Base-by-base conservation (phyloP, 2,888 invertebrate genomes). In the Quadriops clusia region DNA sequence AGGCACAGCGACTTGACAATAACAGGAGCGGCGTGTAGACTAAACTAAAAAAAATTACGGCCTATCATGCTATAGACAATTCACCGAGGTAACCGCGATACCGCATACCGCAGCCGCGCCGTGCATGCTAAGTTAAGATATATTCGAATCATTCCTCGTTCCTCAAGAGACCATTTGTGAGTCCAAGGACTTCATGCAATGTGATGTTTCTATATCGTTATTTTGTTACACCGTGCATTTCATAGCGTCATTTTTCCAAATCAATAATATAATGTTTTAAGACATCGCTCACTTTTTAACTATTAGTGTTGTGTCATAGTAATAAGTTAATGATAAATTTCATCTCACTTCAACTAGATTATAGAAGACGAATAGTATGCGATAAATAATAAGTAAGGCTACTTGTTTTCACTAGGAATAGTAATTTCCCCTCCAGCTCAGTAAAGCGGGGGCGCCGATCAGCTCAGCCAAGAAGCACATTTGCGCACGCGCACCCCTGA, bases 231-330 rank as follows among this genome's bases (percentile, higher is more conserved):
- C 43, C 46, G 45, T 43, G 43, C 46, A 47, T 41, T 43, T 45
- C 41, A 51, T 47, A 50, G 47, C 50, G 49, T 50, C 50, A 48
- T 45, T 45, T 42, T 49, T 44, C 46, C 51, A 48, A 42, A 42
- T 43, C 39, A 42, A 39, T 41, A 42, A 42, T 8, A 32, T 20
- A 23, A 31, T 33, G 27, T 28, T 34, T 37, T 40, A 37, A 32
- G 37, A 45, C 48, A 46, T 49, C 46, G 53, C 54, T 54, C 53
- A 55, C 49, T 49, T 53, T 46, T 51, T 49, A 51, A 53, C 50
- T 50, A 50, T 56, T 54, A 54, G 56, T 56, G 52, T 55, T 53
- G 53, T 55, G 53, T 54, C 49, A 53, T 47, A 47, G 49, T 55
- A 40, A 56, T 30, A 37, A 39, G 32, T 34, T 18, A 22, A 10